Conservation (phyloP, 2,113 vertebrate genomes). For the Corythornis vintsioides region DNA sequence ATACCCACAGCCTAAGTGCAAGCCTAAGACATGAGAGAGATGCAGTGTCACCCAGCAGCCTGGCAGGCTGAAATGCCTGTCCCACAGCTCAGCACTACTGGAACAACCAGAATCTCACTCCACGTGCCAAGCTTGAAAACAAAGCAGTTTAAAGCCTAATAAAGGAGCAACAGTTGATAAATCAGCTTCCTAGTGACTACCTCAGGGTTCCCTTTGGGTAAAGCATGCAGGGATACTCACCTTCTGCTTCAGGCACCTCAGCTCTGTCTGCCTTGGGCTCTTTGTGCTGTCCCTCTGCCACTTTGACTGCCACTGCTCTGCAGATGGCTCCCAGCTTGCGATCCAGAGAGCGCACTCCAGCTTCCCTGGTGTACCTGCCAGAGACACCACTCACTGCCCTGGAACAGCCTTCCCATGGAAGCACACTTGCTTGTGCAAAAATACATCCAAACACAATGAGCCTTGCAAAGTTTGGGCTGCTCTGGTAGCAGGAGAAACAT, state of each 20-base stretch:
- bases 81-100: not conserved
- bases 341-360: slow-evolving; percentile 94
- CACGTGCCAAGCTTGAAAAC: not conserved
- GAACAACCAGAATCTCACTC: not conserved
- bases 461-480: not conserved
- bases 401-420: too few species aligned
- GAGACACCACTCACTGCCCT: too few species aligned
- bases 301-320: slow-evolving; percentile 93
- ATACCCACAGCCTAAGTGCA: not conserved
- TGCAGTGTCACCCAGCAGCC: not conserved
- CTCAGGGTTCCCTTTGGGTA: not conserved
- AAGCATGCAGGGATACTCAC: slow-evolving; percentile 49
- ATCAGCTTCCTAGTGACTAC: not conserved
- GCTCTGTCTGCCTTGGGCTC: slow-evolving; percentile 72
- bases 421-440: not conserved
- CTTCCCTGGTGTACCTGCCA: slow-evolving; percentile 84
- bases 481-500: not conserved
- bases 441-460: not conserved
- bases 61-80: not conserved
- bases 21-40: not conserved
- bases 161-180: not conserved
- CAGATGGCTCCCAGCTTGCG: slow-evolving; percentile 92
- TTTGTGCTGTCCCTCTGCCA: slow-evolving; percentile 88
- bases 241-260: slow-evolving; percentile 73
- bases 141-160: not conserved